Percentiles rank a stretch among this genome's conserved stretches.
These are phyloP conservation scores for Schizothorax lantsangensis DNA, from an alignment of 2,797 vertebrate genomes.

Conservation along the genomic window DNA sequence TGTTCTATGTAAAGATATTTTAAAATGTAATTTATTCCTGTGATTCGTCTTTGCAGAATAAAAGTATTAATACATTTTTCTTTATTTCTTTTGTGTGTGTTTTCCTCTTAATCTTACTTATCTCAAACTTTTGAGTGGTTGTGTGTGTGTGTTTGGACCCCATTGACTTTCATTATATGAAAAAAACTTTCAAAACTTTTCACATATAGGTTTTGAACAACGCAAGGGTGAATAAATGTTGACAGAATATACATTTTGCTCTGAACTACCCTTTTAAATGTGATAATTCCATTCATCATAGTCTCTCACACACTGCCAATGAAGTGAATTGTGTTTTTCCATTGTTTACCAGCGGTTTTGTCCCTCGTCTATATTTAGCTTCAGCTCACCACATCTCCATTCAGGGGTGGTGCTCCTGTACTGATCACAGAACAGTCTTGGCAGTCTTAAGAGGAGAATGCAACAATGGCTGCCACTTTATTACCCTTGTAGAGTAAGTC, in stretches of 20 bases:
- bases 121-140: not conserved
- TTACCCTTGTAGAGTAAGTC: conserved; percentile 34
- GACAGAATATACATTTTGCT: not conserved
- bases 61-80: no score
- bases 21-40: not conserved
- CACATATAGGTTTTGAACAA: not conserved
- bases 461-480: conserved; percentile 16
- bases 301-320: not conserved
- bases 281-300: conserved; percentile 8
- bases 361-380: conserved; percentile 21
- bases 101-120: not conserved
- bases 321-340: not conserved
- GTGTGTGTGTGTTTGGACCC: not conserved
- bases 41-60: not conserved
- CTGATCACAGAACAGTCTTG: conserved; percentile 17
- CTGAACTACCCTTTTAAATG: not conserved
- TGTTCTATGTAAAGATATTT: not conserved
- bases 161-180: not conserved
- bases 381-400: conserved; percentile 5
- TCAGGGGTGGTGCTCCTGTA: conserved; percentile 12
- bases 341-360: conserved; percentile 2
- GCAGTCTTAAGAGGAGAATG: conserved; percentile 5
- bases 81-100: no score
- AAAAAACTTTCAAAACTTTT: no score
- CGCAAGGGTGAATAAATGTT: not conserved